Evolutionary conservation across 2,113 vertebrate species (phyloP).

Genomic region (Megalops atlanticus): DNA sequence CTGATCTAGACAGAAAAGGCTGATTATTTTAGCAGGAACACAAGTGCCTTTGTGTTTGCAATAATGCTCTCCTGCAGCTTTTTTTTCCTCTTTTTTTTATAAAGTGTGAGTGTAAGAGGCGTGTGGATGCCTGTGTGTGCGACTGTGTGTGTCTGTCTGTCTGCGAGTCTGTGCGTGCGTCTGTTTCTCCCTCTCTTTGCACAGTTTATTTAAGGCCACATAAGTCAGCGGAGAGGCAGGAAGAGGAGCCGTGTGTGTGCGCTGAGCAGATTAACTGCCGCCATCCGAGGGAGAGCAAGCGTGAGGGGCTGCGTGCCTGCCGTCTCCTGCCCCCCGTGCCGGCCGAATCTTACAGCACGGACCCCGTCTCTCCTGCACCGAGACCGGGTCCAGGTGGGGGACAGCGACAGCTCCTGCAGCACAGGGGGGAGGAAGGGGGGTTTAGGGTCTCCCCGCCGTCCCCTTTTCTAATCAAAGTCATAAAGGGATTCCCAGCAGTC

Average conservation of each 20-base stretch:
- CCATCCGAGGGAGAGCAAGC: background rate
- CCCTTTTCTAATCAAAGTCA: background rate
- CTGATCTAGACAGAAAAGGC: conserved; percentile 2
- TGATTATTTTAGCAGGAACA: background rate
- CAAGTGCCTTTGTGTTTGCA: background rate
- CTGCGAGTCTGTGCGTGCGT: background rate
- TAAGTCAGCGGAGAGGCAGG: background rate
- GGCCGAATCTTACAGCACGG: background rate
- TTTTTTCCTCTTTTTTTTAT: background rate
- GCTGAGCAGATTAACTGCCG: background rate
- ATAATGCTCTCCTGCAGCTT: background rate
- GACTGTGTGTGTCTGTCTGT: background rate
- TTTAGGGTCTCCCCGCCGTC: too few species aligned
- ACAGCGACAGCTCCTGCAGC: too few species aligned
- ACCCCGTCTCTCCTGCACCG: too few species aligned
- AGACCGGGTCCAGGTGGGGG: too few species aligned
- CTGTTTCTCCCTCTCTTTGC: background rate
- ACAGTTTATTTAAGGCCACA: conserved; percentile 22
- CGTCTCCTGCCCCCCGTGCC: background rate
- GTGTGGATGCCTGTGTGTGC: background rate
- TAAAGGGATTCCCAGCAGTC: too few species aligned
- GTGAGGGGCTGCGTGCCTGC: background rate
- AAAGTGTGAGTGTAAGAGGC: background rate
- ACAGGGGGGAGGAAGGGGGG: too few species aligned
- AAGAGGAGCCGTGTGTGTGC: background rate